These are phyloP conservation scores for Aspiorhynchus laticeps DNA, from an alignment of 2,113 vertebrate genomes.

Conservation along the genomic window DNA sequence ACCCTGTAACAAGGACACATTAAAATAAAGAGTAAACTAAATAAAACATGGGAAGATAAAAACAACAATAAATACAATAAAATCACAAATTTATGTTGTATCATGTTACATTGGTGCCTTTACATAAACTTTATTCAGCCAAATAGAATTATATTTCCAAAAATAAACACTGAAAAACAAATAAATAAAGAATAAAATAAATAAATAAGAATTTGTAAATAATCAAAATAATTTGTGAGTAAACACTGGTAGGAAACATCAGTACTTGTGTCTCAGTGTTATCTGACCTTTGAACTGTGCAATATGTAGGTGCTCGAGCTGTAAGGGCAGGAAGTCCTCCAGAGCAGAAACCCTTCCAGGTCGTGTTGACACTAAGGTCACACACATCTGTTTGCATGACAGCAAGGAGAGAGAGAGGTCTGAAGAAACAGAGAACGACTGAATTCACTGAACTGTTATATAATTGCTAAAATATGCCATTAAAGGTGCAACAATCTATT, in stretches of 20 bases:
- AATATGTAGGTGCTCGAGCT: slow-evolving; percentile 86
- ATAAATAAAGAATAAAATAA: not conserved
- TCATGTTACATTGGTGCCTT: not conserved
- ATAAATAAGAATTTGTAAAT: not conserved
- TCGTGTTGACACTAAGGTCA: slow-evolving; percentile 81
- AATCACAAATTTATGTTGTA: not conserved
- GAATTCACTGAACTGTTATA: not conserved
- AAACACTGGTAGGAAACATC: not conserved
- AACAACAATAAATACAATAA: too few species aligned
- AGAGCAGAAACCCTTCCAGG: slow-evolving; percentile 83
- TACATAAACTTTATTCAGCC: not conserved
- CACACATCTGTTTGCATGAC: slow-evolving; percentile 87
- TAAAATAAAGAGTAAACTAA: too few species aligned
- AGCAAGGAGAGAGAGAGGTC: slow-evolving; percentile 79
- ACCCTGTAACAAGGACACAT: too few species aligned
- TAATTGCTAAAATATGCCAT: not conserved
- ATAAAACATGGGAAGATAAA: too few species aligned
- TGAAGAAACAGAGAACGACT: slow-evolving; percentile 49
- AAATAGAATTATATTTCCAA: not conserved
- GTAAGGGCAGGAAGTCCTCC: slow-evolving; percentile 86
- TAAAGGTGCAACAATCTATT: not conserved
- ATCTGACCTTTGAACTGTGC: slow-evolving; percentile 85
- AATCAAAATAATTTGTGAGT: not conserved
- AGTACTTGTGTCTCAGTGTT: not conserved
- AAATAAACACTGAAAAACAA: not conserved